These are phyloP conservation scores for Cochlearius cochlearius DNA, from an alignment of 2,113 vertebrate species.

Conservation along the genomic window DNA sequence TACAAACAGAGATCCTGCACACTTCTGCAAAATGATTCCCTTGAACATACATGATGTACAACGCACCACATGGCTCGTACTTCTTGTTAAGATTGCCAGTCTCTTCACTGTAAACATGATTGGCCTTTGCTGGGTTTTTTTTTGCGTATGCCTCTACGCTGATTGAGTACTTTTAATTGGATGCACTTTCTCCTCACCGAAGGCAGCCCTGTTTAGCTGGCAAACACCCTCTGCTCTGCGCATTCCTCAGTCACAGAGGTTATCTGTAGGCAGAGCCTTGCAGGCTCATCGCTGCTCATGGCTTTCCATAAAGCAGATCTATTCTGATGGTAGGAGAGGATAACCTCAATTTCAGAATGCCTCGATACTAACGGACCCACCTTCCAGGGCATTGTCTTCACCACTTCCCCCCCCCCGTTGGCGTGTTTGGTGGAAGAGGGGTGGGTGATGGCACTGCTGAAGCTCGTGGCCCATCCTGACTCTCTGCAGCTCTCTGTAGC, in stretches of 20 bases:
- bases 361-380: neutral
- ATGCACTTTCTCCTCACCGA: neutral
- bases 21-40: neutral
- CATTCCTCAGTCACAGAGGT: neutral
- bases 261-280: neutral
- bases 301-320: neutral
- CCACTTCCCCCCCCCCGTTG: neutral
- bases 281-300: neutral
- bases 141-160: neutral
- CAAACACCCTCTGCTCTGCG: neutral
- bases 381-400: neutral
- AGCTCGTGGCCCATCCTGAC: neutral
- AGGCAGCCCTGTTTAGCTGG: neutral
- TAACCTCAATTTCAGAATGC: neutral
- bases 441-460: neutral
- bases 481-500: neutral
- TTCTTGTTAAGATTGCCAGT: neutral
- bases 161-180: neutral
- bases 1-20: neutral
- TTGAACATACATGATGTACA: accelerated
- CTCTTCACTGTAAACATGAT: neutral
- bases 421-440: neutral
- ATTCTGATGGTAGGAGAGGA: neutral
- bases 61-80: neutral
- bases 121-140: neutral